Evolutionary conservation across 2,113 vertebrate genomes (phyloP).

Genomic region (Erythrolamprus reginae): DNA sequence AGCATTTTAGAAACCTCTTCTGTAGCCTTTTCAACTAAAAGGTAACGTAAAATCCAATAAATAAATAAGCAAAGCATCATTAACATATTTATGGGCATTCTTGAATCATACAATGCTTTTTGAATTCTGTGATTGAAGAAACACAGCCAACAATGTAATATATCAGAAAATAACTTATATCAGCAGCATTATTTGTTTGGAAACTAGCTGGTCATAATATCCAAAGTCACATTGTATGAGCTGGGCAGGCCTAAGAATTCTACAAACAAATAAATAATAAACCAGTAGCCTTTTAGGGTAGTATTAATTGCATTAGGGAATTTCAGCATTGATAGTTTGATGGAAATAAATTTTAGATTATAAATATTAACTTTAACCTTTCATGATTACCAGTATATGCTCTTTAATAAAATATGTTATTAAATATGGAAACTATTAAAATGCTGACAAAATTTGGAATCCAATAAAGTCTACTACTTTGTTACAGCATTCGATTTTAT

Average conservation of each 20-base stretch:
- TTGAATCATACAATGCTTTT: neutral
- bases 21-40: neutral
- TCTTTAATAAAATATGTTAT: neutral
- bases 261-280: neutral
- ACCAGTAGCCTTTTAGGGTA: neutral
- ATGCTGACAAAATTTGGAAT: neutral
- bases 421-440: accelerated
- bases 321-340: neutral
- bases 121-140: neutral
- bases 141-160: neutral
- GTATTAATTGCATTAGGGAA: constrained; percentile 1
- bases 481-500: neutral
- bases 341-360: constrained; percentile 5
- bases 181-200: neutral
- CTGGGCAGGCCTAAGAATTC: neutral
- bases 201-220: neutral
- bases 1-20: neutral
- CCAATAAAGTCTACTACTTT: neutral
- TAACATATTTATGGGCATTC: neutral
- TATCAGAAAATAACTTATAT: neutral
- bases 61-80: neutral
- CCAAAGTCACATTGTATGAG: neutral
- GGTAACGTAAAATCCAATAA: neutral
- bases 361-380: constrained; percentile 13
- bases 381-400: neutral